These are phyloP conservation scores for Poliocrania exsul DNA, from an alignment of 2,797 vertebrate species.

Conservation along the genomic window DNA sequence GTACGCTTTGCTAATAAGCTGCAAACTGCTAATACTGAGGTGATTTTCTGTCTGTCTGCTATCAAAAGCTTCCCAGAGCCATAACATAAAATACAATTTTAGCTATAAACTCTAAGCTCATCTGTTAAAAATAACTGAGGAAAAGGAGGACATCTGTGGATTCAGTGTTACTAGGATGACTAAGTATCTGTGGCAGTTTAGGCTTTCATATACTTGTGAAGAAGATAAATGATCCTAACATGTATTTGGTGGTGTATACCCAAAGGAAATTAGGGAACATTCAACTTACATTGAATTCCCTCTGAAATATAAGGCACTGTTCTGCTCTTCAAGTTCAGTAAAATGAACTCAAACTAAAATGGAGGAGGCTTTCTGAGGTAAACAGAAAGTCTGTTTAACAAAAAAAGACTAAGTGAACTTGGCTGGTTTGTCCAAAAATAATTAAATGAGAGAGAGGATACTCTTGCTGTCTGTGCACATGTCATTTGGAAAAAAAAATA, in stretches of 20 bases:
- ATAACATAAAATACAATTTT: slow-evolving; percentile 1
- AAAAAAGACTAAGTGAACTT: background rate
- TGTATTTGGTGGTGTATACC: background rate
- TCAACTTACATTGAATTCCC: background rate
- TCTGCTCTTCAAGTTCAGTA: background rate
- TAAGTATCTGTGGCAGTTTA: background rate
- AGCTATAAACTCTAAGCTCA: background rate
- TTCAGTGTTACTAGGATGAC: background rate
- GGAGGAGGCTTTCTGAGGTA: background rate
- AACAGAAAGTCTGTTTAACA: background rate
- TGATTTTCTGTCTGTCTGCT: background rate
- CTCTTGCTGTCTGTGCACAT: background rate
- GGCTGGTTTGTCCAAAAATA: background rate
- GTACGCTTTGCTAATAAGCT: slow-evolving; percentile 1
- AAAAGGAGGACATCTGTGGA: background rate
- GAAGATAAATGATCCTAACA: background rate
- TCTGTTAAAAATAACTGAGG: slow-evolving; percentile 19
- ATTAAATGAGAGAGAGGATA: background rate
- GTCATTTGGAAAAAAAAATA: background rate
- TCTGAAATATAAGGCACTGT: background rate
- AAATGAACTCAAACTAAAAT: background rate
- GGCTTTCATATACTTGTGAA: background rate
- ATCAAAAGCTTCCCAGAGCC: background rate
- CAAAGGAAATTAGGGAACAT: background rate
- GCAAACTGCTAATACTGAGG: background rate